These are phyloP conservation scores for Patiria pectinifera DNA, from an alignment of 53 echinoderm and acorn worm species.

Conservation along the genomic window DNA sequence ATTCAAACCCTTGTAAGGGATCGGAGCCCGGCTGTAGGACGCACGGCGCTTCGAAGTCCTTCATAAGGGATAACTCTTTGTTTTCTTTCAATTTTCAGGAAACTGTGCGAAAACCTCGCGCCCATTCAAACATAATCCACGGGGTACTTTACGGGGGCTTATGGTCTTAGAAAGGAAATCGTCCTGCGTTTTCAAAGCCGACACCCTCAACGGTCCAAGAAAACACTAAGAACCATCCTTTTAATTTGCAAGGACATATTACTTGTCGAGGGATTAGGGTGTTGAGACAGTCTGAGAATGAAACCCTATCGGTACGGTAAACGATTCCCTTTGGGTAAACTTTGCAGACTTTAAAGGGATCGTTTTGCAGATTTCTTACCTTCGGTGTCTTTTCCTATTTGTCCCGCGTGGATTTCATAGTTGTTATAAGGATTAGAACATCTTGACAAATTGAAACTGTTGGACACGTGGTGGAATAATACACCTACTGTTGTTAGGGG, in stretches of 20 bases:
- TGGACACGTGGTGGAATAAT: no score
- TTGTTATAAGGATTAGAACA: no score
- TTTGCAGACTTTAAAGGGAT: not conserved
- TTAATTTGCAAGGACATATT: not conserved
- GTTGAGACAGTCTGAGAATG: not conserved
- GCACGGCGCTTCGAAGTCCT: not conserved
- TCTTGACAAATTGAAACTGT: no score
- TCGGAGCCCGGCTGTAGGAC: not conserved
- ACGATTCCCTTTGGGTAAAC: not conserved
- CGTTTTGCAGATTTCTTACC: not conserved
- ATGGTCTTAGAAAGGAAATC: not conserved
- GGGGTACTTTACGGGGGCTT: not conserved
- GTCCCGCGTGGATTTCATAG: no score
- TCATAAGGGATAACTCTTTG: not conserved
- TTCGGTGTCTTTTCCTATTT: not conserved
- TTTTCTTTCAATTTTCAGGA: not conserved
- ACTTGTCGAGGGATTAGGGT: not conserved
- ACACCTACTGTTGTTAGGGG: no score
- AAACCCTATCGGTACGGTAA: not conserved
- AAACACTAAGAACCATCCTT: not conserved
- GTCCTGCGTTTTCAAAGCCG: not conserved
- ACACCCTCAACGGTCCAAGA: not conserved
- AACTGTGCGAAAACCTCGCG: not conserved
- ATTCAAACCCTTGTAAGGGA: not conserved
- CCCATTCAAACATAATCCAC: not conserved